Evolutionary conservation across 2,797 vertebrate species (phyloP), one percentile per base, ranked within the genome.

Genomic region (Halcyon badia): DNA sequence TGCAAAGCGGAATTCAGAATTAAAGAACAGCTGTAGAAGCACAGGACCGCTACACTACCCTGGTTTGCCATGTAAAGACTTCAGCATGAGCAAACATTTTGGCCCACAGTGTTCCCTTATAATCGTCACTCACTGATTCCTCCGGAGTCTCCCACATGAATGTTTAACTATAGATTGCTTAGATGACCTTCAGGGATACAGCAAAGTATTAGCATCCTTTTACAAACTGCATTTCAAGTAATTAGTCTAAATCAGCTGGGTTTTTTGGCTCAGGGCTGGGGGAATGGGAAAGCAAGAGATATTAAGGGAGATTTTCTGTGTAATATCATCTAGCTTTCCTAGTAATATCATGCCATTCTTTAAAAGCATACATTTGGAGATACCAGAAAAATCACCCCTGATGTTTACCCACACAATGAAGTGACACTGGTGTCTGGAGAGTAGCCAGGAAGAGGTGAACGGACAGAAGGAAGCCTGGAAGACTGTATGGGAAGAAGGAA

Each of bases 211-310:
- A 96, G 58, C 21, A 14, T 79, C 79, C 77, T 92, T 88, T 92
- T 92, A 85, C 90, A 96, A 94, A 96, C 69, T 72, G 77, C 66
- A 72, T 97, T 97, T 94, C 77, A 95, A 96, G 81, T 88, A 95
- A 95, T 96, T 96, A 95, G 82, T 85, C 75, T 61, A 81, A 82
- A 87, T 92, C 82, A 94, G 73, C 66, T 54, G 70, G 56, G 37
- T 83, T 86, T 81, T 91, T 83, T 88, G 60, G 68, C 83, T 94
- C 3, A 1, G 30, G 31, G 89, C 3, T 0, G 66, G 37, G 6
- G 3, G 56, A 68, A 46, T 8, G 7, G 13, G 12, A 82, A 82
- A 89, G 54, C 31, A 78, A n/a, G 48, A 72, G 41, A 78, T 46
- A 70, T 51, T 71, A 87, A 84, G 44, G 65, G 52, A 83, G 24